Base-by-base conservation (phyloP, 1,140 invertebrate species). In the Hormaphis cornu region DNA sequence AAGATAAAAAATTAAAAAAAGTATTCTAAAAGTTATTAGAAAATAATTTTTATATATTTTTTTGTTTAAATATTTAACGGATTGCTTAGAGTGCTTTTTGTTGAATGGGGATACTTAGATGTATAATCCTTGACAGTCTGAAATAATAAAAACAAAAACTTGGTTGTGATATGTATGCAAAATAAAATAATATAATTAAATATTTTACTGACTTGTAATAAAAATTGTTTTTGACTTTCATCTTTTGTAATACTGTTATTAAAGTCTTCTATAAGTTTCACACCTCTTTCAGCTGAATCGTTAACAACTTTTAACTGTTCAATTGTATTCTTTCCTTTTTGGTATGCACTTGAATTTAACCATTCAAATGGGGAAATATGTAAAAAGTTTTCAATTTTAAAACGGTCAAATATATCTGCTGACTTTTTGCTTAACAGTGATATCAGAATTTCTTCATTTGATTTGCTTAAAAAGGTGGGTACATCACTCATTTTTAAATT, bases 201-300 rank as follows among this genome's bases (percentile, higher is more conserved):
- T 44, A 44, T 6, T 33, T 72, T 72, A n/a, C 42, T 26, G 28
- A 70, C 59, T 44, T 69, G 61, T 44, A 69, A 44, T 22, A 69
- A 22, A 52, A 56, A 72, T 53, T 72, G 69, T 61, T 46, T 72
- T 26, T 70, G 30, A 28, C 53, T 35, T 54, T 70, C 69, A 54
- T 72, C 58, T n/a, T 14, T 70, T 35, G 66, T 72, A 14, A 72
- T n/a, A 37, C 46, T 30, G n/a, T 59, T 70, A 54, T 63, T 66
- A 46, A 52, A 72, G n/a, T 72, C 69, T 37, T 59, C 26, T 26
- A 72, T 26, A 61, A 72, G 46, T 50, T 70, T 70, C 8, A 72
- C 69, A 8, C 50, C 71, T 46, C 71, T 48, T 58, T 72, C 71
- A 30, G 71, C 71, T 30, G 44, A 42, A 42, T 72, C 63, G 35